Evolutionary conservation across 2,113 vertebrate genomes (phyloP).

Genomic region (Lasiurus cinereus): DNA sequence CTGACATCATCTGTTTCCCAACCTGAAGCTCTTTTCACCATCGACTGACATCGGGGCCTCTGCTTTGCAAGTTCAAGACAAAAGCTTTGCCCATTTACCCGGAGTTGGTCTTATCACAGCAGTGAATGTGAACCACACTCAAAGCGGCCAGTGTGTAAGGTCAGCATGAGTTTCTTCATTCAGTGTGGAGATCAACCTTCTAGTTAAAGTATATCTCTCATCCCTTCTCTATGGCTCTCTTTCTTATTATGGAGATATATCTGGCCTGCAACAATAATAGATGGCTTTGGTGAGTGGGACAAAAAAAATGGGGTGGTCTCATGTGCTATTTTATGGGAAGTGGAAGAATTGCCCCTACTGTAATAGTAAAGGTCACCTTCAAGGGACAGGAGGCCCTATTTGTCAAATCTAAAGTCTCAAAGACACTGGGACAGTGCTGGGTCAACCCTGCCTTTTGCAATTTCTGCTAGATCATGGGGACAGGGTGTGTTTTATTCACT

Average conservation of each 20-base stretch:
- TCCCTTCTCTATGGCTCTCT: not conserved
- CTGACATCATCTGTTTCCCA: not conserved
- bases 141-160: not conserved
- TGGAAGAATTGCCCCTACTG: not conserved
- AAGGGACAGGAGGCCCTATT: not conserved
- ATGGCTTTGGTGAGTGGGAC: not conserved
- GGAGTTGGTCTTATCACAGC: not conserved
- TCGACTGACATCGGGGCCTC: not conserved
- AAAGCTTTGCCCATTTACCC: not conserved
- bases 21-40: not conserved
- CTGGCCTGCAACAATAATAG: not conserved
- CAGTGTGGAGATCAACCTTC: not conserved
- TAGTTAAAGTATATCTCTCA: not conserved
- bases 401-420: not conserved
- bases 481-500: not conserved
- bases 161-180: not conserved
- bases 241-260: not conserved
- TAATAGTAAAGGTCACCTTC: not conserved
- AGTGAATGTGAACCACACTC: not conserved
- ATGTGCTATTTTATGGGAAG: not conserved
- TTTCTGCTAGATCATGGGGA: not conserved
- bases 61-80: constrained; percentile 10
- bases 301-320: too few species aligned
- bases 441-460: not conserved
- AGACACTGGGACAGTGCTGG: not conserved